These are phyloP conservation scores for Bombylius major DNA, from an alignment of 2,888 invertebrate genomes.

Conservation along the genomic window DNA sequence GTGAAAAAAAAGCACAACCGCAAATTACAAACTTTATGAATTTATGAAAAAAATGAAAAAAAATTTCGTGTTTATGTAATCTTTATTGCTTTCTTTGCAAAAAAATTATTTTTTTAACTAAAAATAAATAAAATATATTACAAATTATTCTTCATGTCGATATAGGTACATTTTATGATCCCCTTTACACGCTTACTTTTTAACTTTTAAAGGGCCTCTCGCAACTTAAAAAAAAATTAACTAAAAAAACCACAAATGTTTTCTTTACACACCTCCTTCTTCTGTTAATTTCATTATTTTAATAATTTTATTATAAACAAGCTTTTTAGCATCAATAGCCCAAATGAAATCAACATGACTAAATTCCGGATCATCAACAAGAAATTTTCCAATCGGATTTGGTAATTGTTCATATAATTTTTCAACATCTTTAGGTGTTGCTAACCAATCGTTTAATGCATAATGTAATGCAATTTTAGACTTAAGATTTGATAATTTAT, in stretches of 20 bases:
- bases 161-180: too few relatives aligned
- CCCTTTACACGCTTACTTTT: too few relatives aligned
- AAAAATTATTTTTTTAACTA: too few relatives aligned
- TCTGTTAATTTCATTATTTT: slow-evolving; percentile 21
- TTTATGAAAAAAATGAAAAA: too few relatives aligned
- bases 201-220: not conserved
- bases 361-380: slow-evolving; percentile 42
- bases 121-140: too few relatives aligned
- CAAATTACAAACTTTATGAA: too few relatives aligned
- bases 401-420: slow-evolving; percentile 39
- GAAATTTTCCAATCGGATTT: slow-evolving; percentile 42
- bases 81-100: too few relatives aligned
- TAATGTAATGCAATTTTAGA: slow-evolving; percentile 43
- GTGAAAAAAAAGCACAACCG: too few relatives aligned
- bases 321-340: slow-evolving; percentile 39
- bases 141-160: too few relatives aligned
- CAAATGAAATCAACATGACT: slow-evolving; percentile 46
- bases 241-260: not conserved
- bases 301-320: slow-evolving; percentile 38
- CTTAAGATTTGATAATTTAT: slow-evolving; percentile 32
- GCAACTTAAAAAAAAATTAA: too few relatives aligned
- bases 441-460: slow-evolving; percentile 51
- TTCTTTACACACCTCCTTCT: not conserved
- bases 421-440: slow-evolving; percentile 44
- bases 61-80: too few relatives aligned